phyloP scores from a whole-genome alignment of 2,113 vertebrate species.

The Antigone vipio region DNA sequence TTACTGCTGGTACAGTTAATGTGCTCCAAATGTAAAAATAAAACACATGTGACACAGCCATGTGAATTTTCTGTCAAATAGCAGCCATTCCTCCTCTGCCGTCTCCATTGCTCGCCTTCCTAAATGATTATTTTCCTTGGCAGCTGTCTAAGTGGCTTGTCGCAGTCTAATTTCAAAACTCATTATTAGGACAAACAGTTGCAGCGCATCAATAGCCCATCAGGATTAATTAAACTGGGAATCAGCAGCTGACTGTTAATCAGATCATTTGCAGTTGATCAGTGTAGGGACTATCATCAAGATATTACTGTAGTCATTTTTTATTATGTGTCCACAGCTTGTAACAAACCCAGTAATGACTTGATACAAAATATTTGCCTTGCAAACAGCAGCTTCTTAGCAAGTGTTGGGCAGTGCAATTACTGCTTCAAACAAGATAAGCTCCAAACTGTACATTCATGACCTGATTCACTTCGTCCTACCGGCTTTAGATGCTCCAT shows the following conservation, averaged over 20 bases:
- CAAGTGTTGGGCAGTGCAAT: not conserved
- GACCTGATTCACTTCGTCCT: conserved; percentile 28
- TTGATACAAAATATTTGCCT: conserved; percentile 44
- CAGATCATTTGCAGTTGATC: conserved; percentile 85
- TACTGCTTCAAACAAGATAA: conserved; percentile 19
- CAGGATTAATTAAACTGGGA: conserved; percentile 97
- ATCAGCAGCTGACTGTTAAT: conserved; percentile 91
- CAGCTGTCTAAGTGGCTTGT: conserved; percentile 89
- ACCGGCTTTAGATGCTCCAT: not conserved
- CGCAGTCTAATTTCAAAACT: conserved; percentile 91
- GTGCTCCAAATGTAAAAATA: conserved; percentile 72
- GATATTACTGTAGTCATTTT: conserved; percentile 59
- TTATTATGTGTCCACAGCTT: conserved; percentile 30
- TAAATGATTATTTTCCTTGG: conserved; percentile 80
- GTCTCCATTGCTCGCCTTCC: conserved; percentile 67
- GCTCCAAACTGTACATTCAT: not conserved
- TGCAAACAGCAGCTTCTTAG: conserved; percentile 38
- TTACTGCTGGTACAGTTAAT: conserved; percentile 73
- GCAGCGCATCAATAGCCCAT: conserved; percentile 93
- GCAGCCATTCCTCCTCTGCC: conserved; percentile 70
- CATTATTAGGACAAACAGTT: conserved; percentile 98
- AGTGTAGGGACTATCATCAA: conserved; percentile 76
- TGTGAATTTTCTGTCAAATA: conserved; percentile 74
- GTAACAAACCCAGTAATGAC: not conserved
- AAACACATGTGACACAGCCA: conserved; percentile 73